A percentile compares a stretch with the other conserved stretches of the same genome.
These are phyloP conservation scores for Electrona antarctica DNA, from an alignment of 2,113 vertebrate species.

Conservation along the genomic window DNA sequence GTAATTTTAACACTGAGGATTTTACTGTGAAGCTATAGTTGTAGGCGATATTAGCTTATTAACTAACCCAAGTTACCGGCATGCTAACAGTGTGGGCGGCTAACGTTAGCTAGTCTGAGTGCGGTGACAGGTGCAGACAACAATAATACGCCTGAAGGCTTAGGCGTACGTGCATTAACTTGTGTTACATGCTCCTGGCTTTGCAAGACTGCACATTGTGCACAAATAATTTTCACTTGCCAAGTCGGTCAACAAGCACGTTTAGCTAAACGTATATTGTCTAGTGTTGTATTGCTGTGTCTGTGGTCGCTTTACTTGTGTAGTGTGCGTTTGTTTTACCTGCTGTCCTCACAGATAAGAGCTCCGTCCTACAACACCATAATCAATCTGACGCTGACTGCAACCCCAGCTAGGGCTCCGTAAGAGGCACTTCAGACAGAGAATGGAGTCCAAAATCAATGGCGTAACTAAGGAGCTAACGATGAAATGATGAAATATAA, in stretches of 20 bases:
- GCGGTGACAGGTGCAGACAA: not conserved
- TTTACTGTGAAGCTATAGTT: not conserved
- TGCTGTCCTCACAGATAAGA: slow-evolving; percentile 60
- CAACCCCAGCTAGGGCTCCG: slow-evolving; percentile 12
- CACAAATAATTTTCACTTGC: not conserved
- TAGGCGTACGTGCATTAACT: not conserved
- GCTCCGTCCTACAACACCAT: slow-evolving; percentile 77
- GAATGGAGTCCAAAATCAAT: not conserved
- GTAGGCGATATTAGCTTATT: not conserved
- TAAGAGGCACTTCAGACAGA: slow-evolving; percentile 1
- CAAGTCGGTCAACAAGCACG: not conserved
- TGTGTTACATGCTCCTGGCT: not conserved
- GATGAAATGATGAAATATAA: slow-evolving; percentile 1
- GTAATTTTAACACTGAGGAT: too few relatives aligned
- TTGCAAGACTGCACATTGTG: not conserved
- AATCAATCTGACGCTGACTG: slow-evolving; percentile 38
- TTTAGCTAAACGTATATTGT: not conserved
- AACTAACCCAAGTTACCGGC: not conserved
- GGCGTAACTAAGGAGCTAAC: not conserved
- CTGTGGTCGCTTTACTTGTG: slow-evolving; percentile 5
- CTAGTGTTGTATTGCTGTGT: slow-evolving; percentile 4
- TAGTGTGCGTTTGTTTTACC: slow-evolving; percentile 46
- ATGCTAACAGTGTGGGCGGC: not conserved
- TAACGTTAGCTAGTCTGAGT: not conserved
- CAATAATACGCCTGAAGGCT: not conserved